A percentile compares a stretch with the other conserved stretches of the same genome.
Conservation (phyloP, 1,140 invertebrate species). For the Meloidogyne hapla region DNA sequence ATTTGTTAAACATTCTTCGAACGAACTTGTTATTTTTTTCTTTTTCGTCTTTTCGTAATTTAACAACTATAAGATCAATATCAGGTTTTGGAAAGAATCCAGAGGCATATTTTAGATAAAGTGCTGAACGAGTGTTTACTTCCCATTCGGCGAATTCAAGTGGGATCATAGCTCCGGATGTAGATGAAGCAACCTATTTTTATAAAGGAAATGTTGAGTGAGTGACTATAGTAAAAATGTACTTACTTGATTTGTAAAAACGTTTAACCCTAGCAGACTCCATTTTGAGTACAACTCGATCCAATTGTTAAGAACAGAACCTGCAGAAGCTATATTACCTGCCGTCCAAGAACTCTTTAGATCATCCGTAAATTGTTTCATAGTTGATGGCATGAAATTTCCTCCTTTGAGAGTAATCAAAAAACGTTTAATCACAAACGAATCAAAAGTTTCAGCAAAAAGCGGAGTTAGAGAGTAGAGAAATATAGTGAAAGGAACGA, state of each 20-base stretch:
- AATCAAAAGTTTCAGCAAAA: slow-evolving; percentile 11
- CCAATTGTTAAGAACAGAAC: slow-evolving; percentile 9
- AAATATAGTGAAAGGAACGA: neutral
- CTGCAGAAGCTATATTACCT: slow-evolving; percentile 5
- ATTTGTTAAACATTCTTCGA: neutral
- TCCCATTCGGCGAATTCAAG: neutral
- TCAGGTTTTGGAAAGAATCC: slow-evolving; percentile 14
- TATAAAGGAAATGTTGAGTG: no score
- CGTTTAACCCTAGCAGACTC: neutral
- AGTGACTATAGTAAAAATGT: no score
- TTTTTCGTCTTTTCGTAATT: neutral
- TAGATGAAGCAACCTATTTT: neutral
- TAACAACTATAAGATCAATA: neutral
- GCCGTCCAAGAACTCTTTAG: neutral
- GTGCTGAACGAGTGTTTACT: neutral
- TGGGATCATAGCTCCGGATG: slow-evolving; percentile 1
- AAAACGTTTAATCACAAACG: slow-evolving; percentile 2
- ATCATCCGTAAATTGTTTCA: neutral
- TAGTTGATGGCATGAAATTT: neutral
- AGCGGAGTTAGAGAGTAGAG: slow-evolving; percentile 10
- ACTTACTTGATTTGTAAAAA: slow-evolving; percentile 9
- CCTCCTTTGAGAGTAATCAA: neutral
- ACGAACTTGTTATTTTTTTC: neutral
- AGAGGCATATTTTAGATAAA: neutral
- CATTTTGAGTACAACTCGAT: neutral